Evolutionary conservation across 2,113 vertebrate species (phyloP).

Genomic region (Vicugna pacos): DNA sequence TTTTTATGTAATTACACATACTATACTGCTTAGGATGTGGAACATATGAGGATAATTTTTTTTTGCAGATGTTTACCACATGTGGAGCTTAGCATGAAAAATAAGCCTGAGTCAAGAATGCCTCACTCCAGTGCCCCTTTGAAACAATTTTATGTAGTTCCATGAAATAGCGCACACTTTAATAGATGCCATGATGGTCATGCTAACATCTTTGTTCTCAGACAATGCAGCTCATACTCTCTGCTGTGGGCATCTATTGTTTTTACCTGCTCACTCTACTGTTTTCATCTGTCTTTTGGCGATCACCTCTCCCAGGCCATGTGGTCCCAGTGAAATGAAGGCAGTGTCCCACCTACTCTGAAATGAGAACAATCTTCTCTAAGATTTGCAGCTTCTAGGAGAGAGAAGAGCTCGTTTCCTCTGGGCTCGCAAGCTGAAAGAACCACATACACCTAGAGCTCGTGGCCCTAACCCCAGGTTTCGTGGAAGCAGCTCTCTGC

Average conservation of each 20-base stretch:
- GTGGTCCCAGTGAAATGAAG: neutral
- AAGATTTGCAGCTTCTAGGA: neutral
- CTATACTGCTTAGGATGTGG: slow-evolving; percentile 59
- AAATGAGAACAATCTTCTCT: neutral
- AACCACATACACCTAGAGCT: neutral
- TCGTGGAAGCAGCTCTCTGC: neutral
- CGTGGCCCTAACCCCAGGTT: neutral
- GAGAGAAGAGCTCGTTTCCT: neutral
- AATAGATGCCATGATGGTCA: slow-evolving; percentile 66
- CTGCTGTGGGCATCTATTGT: neutral
- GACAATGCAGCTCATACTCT: neutral
- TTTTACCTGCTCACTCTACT: neutral
- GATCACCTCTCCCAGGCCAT: neutral
- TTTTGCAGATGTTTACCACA: slow-evolving; percentile 86
- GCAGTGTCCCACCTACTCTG: neutral
- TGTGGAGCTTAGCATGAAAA: slow-evolving; percentile 81
- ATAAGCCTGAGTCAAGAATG: slow-evolving; percentile 78
- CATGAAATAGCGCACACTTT: slow-evolving; percentile 70
- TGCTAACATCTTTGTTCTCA: slow-evolving; percentile 68
- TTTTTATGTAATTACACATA: slow-evolving; percentile 22
- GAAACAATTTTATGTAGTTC: slow-evolving; percentile 77
- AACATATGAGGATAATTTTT: slow-evolving; percentile 70
- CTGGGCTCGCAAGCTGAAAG: neutral
- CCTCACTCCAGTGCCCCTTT: slow-evolving; percentile 66
- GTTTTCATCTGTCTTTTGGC: neutral